These are phyloP conservation scores for Agrilus cyanescens DNA, from an alignment of 2,888 invertebrate genomes.

Conservation along the genomic window DNA sequence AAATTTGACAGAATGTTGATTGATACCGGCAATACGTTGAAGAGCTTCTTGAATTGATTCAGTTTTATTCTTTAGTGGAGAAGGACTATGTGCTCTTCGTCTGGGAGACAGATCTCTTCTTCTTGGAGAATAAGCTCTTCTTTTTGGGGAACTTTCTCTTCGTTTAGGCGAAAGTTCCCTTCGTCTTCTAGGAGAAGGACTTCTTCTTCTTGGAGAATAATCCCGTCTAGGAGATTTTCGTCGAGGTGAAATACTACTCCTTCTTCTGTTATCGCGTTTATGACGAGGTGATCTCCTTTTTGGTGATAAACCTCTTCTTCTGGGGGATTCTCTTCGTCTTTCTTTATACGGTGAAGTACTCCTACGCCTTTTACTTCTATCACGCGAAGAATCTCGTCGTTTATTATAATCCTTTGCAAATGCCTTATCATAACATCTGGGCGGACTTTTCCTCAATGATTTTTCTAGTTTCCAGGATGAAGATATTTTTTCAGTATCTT, in stretches of 20 bases:
- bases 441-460: too few relatives aligned
- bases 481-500: too few relatives aligned
- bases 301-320: conserved; percentile 3
- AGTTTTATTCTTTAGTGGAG: neutral
- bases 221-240: conserved; percentile 2
- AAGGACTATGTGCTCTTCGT: neutral
- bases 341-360: too few relatives aligned
- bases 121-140: neutral
- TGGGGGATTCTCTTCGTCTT: conserved; percentile 2
- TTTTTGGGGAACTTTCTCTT: conserved; percentile 3
- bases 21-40: conserved; percentile 15
- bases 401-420: too few relatives aligned
- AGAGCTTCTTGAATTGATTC: conserved; percentile 13
- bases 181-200: conserved; percentile 8
- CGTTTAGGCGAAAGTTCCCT: neutral
- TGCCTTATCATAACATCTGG: too few relatives aligned
- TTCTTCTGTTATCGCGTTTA: conserved; percentile 3
- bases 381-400: too few relatives aligned
- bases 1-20: conserved; percentile 8
- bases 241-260: conserved; percentile 3
- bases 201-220: conserved; percentile 2
- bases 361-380: too few relatives aligned
- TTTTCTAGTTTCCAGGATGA: too few relatives aligned
- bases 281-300: neutral
- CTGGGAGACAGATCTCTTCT: conserved; percentile 7